phyloP scores from a whole-genome alignment of 2,113 vertebrate species.

The Crotalus tigris region DNA sequence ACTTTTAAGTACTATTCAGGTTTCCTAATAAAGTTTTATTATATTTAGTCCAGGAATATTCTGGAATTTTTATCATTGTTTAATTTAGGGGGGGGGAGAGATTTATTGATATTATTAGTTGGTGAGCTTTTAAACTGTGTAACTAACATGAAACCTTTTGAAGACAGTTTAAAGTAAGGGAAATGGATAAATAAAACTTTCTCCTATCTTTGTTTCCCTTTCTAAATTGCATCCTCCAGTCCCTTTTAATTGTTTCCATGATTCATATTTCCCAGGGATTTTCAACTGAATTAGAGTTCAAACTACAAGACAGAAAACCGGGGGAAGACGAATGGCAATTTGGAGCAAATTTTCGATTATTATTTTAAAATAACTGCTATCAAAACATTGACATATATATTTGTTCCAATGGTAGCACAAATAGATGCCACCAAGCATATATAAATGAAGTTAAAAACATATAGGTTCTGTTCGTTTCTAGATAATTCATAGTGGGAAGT shows the following conservation, averaged over 20 bases:
- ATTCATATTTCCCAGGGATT: neutral
- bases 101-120: neutral
- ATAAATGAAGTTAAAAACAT: neutral
- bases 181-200: neutral
- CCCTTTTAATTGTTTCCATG: neutral
- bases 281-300: neutral
- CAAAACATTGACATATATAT: neutral
- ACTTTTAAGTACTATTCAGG: neutral
- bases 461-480: neutral
- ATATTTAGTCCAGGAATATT: neutral
- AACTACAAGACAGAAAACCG: neutral
- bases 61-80: neutral
- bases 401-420: neutral
- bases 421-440: neutral
- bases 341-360: neutral
- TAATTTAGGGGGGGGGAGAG: neutral
- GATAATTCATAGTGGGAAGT: neutral
- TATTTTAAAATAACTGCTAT: neutral
- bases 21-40: neutral
- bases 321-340: neutral
- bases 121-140: neutral
- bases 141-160: neutral
- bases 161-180: neutral
- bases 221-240: neutral
- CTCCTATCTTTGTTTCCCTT: too few species aligned